A percentile compares a stretch with the other conserved stretches of the same genome.
Conservation (phyloP, 2,797 vertebrate genomes). For the Phataginus tetradactyla region DNA sequence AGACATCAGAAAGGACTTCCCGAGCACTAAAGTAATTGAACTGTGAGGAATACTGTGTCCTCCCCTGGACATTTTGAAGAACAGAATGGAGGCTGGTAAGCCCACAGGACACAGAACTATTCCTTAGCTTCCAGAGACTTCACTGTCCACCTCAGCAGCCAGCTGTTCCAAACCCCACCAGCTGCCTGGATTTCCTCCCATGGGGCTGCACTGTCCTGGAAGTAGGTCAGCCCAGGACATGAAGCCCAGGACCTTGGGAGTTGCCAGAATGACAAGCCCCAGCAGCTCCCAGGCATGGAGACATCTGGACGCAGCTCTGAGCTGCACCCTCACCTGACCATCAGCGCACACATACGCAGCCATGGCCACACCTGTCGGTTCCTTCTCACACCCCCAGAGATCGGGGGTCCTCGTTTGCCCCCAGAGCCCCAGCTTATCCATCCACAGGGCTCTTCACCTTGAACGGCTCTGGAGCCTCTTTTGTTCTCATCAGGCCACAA, state of each 20-base stretch:
- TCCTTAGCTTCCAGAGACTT: background rate
- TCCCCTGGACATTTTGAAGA: background rate
- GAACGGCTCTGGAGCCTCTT: background rate
- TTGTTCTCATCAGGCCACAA: constrained; percentile 6
- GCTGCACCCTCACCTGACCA: background rate
- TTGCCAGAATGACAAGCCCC: constrained; percentile 50
- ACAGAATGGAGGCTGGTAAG: background rate
- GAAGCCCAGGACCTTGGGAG: constrained; percentile 12
- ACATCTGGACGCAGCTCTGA: background rate
- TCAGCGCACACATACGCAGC: rapidly evolving
- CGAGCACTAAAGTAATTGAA: background rate
- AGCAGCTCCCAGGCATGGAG: background rate
- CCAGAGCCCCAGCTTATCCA: background rate
- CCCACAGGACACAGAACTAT: background rate
- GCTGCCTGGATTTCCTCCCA: constrained; percentile 66
- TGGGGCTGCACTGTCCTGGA: background rate
- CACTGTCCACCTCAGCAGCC: background rate
- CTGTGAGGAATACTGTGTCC: background rate
- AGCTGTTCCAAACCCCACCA: constrained; percentile 54
- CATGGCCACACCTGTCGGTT: background rate
- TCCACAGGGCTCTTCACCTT: background rate
- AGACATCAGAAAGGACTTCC: constrained; percentile 39
- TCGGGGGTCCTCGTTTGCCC: background rate
- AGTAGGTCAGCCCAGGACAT: constrained; percentile 73
- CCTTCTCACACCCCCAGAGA: background rate